Evolutionary conservation across 2,113 vertebrate genomes (phyloP).

Genomic region (Rattus rattus): DNA sequence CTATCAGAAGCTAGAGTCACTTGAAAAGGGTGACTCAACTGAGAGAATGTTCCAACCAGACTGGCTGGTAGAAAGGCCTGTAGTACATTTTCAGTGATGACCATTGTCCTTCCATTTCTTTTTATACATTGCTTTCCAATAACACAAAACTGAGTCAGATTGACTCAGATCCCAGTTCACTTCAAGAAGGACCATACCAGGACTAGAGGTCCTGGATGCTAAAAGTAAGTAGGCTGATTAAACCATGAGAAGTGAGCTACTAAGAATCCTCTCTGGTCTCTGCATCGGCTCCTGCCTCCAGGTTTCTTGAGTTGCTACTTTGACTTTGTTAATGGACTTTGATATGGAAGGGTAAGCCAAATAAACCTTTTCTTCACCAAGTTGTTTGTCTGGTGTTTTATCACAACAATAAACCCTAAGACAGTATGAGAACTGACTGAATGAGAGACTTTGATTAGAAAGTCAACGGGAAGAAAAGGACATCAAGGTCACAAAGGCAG

Average conservation of each 20-base stretch:
- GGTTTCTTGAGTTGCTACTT: not conserved
- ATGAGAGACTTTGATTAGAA: slow-evolving; percentile 86
- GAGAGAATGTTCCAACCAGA: not conserved
- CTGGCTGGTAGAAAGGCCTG: not conserved
- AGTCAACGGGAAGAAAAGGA: slow-evolving; percentile 85
- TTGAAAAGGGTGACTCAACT: not conserved
- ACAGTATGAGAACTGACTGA: slow-evolving; percentile 81
- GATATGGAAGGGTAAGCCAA: not conserved
- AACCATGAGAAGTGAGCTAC: not conserved
- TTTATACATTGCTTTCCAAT: no score
- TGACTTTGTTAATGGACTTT: not conserved
- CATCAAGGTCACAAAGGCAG: slow-evolving; percentile 82
- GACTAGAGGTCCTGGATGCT: not conserved
- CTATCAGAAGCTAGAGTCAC: not conserved
- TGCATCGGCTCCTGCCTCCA: not conserved
- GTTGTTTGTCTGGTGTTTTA: not conserved
- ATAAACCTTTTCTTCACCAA: not conserved
- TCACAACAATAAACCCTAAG: not conserved
- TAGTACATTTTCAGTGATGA: not conserved
- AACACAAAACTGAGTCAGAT: no score
- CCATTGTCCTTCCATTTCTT: no score
- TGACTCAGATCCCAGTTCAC: not conserved
- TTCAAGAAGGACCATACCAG: no score
- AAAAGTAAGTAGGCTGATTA: not conserved
- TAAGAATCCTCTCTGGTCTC: no score